Base-by-base conservation (phyloP, 1,140 invertebrate genomes). In the Geopemphigus sp. region DNA sequence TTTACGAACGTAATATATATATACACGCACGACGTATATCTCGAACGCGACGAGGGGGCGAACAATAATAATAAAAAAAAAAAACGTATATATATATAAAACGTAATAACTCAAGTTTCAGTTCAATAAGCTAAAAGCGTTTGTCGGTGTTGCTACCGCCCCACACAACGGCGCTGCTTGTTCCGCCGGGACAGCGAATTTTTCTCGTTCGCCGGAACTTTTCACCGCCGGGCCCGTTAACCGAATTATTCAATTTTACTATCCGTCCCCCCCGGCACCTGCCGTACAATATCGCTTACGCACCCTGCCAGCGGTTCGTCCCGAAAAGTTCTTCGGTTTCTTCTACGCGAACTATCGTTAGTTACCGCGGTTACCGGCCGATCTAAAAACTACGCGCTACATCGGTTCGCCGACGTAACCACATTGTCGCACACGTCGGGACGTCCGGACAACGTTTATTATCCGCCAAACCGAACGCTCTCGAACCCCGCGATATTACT, bases 61-160 rank as follows among this genome's bases (percentile, higher is more conserved):
- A n/a, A n/a, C n/a, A n/a, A n/a, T n/a, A n/a, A n/a, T n/a, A n/a
- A n/a, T n/a, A n/a, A 15, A 10, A 29, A 26, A 39, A 39, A 39
- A 39, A 39, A 4, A 39, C 8, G 8, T 39, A 39, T 39, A 39
- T 39, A 39, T 39, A 39, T 8, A 39, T 39, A 76, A 76, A 76
- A 59, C 26, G 72, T 61, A 76, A 76, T 76, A 76, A 76, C 56
- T 76, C 73, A 59, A 59, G 56, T 57, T 59, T 59, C 56, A 76
- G 54, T 76, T 59, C 73, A 76, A 76, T 59, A 76, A 59, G 54
- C 73, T 76, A 57, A 76, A 45, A 76, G 73, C 54, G 56, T 74
- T 74, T 57, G 56, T 39, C 22, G 54, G 11, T 47, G 14, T 29
- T 19, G 24, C 47, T 26, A 15, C 22, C 24, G 22, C 22, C 8